Evolutionary conservation across 2,797 vertebrate genomes (phyloP).

Genomic region (Manis pentadactyla): DNA sequence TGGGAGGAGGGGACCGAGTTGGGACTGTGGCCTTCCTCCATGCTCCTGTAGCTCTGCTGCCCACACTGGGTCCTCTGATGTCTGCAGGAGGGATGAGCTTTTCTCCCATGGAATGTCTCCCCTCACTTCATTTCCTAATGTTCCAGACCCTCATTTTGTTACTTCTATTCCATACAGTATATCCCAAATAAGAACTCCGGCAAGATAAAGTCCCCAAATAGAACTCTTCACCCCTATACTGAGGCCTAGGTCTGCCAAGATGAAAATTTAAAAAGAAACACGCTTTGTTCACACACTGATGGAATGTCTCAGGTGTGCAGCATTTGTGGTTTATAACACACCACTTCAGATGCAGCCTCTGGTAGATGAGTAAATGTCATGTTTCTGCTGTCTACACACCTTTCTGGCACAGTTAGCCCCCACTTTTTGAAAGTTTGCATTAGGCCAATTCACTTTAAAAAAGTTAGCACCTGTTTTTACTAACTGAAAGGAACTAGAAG

Average conservation of each 20-base stretch:
- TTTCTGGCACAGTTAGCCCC: not conserved
- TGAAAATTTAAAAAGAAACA: not conserved
- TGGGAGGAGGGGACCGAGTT: not conserved
- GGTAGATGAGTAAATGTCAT: not conserved
- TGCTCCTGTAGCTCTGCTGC: fast-evolving
- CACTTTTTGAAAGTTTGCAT: not conserved
- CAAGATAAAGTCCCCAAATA: not conserved
- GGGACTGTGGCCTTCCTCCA: not conserved
- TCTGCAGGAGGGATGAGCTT: not conserved
- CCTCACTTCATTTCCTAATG: not conserved
- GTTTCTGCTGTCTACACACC: not conserved
- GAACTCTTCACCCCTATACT: not conserved
- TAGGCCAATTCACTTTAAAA: not conserved
- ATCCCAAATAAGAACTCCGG: not conserved
- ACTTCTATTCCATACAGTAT: not conserved
- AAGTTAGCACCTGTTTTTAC: not conserved
- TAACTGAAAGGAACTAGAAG: not conserved
- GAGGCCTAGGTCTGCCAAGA: not conserved
- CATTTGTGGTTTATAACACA: not conserved
- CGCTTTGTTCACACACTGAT: not conserved
- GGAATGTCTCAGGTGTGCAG: no score
- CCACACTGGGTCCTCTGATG: not conserved
- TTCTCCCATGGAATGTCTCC: not conserved
- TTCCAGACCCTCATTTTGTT: not conserved
- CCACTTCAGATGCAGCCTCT: not conserved